Conservation (phyloP, 2,888 invertebrate genomes). For the Timandra comae region DNA sequence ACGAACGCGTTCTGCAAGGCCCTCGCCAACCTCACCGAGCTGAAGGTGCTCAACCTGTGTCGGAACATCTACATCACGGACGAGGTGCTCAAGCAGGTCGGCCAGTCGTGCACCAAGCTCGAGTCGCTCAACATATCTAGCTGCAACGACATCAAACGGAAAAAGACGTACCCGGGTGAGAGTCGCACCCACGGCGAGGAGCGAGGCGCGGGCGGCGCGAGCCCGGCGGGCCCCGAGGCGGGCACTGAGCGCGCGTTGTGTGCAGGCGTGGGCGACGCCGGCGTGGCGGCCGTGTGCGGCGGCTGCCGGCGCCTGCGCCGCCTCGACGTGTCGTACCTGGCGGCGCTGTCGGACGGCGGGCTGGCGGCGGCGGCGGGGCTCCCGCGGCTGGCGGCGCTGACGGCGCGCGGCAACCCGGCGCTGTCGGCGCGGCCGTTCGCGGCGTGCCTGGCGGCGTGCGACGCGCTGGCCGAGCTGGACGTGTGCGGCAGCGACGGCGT, state of each 20-base stretch:
- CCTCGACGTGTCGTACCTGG: constrained; percentile 61
- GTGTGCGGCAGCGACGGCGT: constrained; percentile 56
- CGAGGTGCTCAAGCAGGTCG: constrained; percentile 65
- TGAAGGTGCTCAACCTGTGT: constrained; percentile 61
- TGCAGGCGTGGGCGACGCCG: constrained; percentile 54
- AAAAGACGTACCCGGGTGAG: constrained; percentile 40
- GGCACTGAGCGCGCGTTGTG: constrained; percentile 33
- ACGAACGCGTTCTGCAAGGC: constrained; percentile 52
- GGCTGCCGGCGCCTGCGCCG: constrained; percentile 35
- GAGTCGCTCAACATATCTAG: constrained; percentile 63
- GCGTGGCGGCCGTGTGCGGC: constrained; percentile 39
- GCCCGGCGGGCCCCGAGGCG: constrained; percentile 41
- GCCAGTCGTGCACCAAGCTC: constrained; percentile 60
- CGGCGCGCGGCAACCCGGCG: constrained; percentile 41
- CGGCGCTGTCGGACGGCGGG: constrained; percentile 40
- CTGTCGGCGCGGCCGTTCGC: constrained; percentile 27
- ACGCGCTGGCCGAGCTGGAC: too few relatives aligned
- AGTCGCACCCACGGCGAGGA: too few relatives aligned
- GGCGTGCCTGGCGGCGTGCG: constrained; percentile 24
- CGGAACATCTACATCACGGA: constrained; percentile 70
- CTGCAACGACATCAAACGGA: constrained; percentile 39
- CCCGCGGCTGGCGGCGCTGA: constrained; percentile 30
- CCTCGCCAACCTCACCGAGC: constrained; percentile 52
- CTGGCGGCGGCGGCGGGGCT: constrained; percentile 26
- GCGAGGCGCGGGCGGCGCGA: constrained; percentile 60